A percentile compares a stretch with the other conserved stretches of the same genome.
Conservation (phyloP, 2,888 invertebrate genomes). For the Drosophila mayaguana region DNA sequence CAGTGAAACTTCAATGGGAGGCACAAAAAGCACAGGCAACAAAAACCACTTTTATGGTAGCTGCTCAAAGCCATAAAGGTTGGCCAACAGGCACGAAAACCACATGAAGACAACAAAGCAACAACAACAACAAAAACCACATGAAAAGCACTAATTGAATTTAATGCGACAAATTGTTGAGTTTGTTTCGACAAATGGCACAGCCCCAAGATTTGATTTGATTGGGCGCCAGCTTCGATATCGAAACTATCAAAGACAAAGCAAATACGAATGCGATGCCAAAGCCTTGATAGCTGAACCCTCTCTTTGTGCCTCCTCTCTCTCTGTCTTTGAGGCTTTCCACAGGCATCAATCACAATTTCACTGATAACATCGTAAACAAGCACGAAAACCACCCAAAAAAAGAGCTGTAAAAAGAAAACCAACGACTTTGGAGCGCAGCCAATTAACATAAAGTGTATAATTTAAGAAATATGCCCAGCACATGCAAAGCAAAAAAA, state of each 20-base stretch:
- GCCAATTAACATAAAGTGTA: slow-evolving; percentile 68
- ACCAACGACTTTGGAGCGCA: slow-evolving; percentile 29
- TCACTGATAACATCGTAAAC: slow-evolving; percentile 64
- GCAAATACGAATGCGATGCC: slow-evolving; percentile 27
- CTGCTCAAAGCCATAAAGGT: slow-evolving; percentile 38
- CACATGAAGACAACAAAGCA: slow-evolving; percentile 2
- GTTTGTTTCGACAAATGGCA: slow-evolving; percentile 16
- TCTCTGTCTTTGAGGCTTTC: not conserved
- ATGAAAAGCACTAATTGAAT: slow-evolving; percentile 38
- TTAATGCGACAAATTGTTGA: slow-evolving; percentile 55
- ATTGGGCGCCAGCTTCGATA: slow-evolving; percentile 14
- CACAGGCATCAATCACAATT: slow-evolving; percentile 63
- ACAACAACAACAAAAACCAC: not conserved
- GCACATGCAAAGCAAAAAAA: slow-evolving; percentile 33
- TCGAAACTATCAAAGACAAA: not conserved
- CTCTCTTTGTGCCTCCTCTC: not conserved
- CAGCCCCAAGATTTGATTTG: slow-evolving; percentile 13
- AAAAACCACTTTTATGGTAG: slow-evolving; percentile 38
- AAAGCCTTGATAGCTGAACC: slow-evolving; percentile 37
- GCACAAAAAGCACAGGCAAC: slow-evolving; percentile 18
- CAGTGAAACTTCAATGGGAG: slow-evolving; percentile 60
- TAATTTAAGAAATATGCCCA: slow-evolving; percentile 61
- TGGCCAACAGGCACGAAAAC: slow-evolving; percentile 8
- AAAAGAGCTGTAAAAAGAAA: slow-evolving; percentile 33
- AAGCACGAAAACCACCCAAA: slow-evolving; percentile 46